These are phyloP conservation scores for Antechinus flavipes DNA, from an alignment of 2,113 vertebrate species.

Conservation along the genomic window DNA sequence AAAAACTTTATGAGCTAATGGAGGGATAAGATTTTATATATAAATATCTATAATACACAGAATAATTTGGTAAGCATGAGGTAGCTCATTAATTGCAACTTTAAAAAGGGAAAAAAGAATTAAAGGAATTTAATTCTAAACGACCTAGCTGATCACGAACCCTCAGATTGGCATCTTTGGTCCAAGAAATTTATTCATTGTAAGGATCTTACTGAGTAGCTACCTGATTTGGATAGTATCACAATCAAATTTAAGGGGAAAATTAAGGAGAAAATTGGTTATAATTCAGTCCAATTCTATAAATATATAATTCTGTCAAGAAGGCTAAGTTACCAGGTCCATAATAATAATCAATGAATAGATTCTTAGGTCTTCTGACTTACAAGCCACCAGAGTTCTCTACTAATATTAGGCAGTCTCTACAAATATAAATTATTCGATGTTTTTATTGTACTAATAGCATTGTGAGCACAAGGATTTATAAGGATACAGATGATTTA, in stretches of 20 bases:
- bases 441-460: background rate
- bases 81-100: background rate
- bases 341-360: background rate
- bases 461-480: conserved; percentile 1
- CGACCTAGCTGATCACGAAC: background rate
- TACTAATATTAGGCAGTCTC: background rate
- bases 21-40: background rate
- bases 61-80: background rate
- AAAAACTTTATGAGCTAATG: background rate
- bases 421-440: background rate
- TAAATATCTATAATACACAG: background rate
- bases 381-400: background rate
- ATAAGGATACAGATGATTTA: background rate
- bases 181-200: background rate
- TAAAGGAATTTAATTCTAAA: background rate
- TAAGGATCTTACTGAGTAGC: background rate
- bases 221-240: background rate
- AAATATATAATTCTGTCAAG: background rate
- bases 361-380: background rate
- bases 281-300: background rate
- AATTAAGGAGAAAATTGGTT: background rate
- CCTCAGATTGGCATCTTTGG: background rate
- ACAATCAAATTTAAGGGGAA: background rate
- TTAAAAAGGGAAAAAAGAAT: background rate
- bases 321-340: background rate